Conservation (phyloP, 1,140 invertebrate species). For the Drosophila asahinai region DNA sequence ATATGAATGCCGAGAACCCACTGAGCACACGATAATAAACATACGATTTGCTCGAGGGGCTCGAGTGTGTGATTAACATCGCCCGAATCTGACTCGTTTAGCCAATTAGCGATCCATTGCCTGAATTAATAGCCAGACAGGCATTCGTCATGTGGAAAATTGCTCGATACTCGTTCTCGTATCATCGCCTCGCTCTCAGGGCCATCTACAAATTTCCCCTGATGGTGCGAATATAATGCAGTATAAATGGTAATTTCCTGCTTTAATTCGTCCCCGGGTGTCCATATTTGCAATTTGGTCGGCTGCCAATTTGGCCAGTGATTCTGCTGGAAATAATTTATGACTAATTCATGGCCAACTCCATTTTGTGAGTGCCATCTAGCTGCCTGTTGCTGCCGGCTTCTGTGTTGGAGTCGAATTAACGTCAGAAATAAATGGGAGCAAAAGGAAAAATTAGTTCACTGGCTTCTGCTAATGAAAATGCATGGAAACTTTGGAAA, state of each 20-base stretch:
- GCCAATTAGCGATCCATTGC: constrained; percentile 38
- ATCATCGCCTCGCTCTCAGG: constrained; percentile 8
- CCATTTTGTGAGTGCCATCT: background rate
- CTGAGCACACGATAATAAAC: constrained; percentile 15
- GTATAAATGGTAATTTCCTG: constrained; percentile 71
- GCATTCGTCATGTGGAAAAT: constrained; percentile 39
- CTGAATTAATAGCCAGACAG: constrained; percentile 35
- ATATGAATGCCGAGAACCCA: constrained; percentile 31
- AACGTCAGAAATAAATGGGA: background rate
- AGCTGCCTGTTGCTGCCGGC: constrained; percentile 21
- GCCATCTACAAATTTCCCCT: constrained; percentile 22
- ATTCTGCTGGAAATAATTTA: constrained; percentile 27
- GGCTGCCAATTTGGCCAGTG: constrained; percentile 6
- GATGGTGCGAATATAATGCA: constrained; percentile 63
- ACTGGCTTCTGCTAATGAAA: background rate
- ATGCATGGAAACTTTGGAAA: background rate
- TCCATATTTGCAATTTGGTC: constrained; percentile 48
- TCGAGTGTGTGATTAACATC: constrained; percentile 29
- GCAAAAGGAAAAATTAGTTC: background rate
- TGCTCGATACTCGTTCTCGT: constrained; percentile 14
- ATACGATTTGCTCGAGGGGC: constrained; percentile 30
- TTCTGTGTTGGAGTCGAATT: background rate
- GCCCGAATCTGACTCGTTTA: constrained; percentile 15
- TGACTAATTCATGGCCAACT: constrained; percentile 19
- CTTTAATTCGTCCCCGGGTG: constrained; percentile 53